Evolutionary conservation across 2,113 vertebrate species (phyloP), one percentile per base, ranked within the genome.

Genomic region (Clarias gariepinus): DNA sequence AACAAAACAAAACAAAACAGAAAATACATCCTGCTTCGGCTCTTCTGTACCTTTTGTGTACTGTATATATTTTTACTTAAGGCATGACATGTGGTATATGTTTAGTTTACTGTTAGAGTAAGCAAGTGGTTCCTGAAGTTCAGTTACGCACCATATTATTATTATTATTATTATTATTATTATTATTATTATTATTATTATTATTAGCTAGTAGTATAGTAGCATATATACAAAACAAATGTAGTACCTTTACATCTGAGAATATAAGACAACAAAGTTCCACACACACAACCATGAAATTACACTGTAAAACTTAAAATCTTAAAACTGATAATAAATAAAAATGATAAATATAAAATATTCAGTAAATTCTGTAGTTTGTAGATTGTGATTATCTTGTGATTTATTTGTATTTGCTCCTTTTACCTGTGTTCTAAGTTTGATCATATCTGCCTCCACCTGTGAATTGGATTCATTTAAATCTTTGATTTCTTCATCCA

Each of bases 401-500:
- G 12, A 53, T n/a, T 76, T 12, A 47, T 47, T 16, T 41, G 71
- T 41, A 3, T 41, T 41, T 41, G 3, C 5, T 41, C 41, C 41
- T 41, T 94, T 96, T 94, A 99, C 98, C 97, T 99, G 98, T 91
- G 98, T 99, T 95, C 97, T 93, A 90, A 99, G 98, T 93, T 98
- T 99, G 93, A 99, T 99, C 98, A 99, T 99, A 90, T 99, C 98
- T 23, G 98, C 96, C 93, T 99, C 98, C 96, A 99, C 98, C 92
- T 98, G 97, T 84, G 97, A 98, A 95, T 99, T 99, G 81, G 98
- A 97, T 93, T 99, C 97, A 93, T 95, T 98, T 93, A 99, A 95
- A 94, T 99, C 98, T 95, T 99, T 98, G 95, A 99, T 99, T 93
- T 99, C 98, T 91, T 99, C 97, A 90, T 99, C 98, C 94, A 99